phyloP scores from a whole-genome alignment of 2,797 vertebrate genomes.

The Myotis planiceps region DNA sequence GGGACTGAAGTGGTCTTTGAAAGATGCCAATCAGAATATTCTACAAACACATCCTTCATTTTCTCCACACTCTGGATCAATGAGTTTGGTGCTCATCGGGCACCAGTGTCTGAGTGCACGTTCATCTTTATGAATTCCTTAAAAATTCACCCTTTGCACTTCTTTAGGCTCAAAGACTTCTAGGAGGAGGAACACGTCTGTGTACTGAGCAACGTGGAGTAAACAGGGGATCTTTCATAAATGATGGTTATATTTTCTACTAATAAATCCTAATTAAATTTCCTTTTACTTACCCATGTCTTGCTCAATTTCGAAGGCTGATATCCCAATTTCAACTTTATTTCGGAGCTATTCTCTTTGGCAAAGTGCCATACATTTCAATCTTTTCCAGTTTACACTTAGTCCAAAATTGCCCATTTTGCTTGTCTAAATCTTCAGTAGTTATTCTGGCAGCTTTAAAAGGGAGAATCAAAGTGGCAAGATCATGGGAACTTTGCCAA shows the following conservation, averaged over 20 bases:
- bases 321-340: background rate
- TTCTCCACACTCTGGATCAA: background rate
- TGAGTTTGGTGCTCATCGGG: background rate
- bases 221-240: background rate
- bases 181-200: background rate
- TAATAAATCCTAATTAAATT: conserved; percentile 45
- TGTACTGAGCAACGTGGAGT: background rate
- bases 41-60: background rate
- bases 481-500: conserved; percentile 14
- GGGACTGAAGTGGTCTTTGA: background rate
- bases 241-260: background rate
- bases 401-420: conserved; percentile 26
- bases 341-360: background rate
- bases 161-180: background rate
- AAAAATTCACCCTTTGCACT: background rate
- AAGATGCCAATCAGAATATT: background rate
- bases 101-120: background rate
- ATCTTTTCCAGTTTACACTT: conserved; percentile 12
- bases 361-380: conserved; percentile 15
- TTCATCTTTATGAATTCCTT: background rate
- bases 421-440: conserved; percentile 48
- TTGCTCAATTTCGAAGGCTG: background rate
- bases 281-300: background rate
- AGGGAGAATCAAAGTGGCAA: conserved; percentile 62
- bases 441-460: conserved; percentile 57